phyloP scores from a whole-genome alignment of 2,888 invertebrate genomes.

The Strigamia maritima region DNA sequence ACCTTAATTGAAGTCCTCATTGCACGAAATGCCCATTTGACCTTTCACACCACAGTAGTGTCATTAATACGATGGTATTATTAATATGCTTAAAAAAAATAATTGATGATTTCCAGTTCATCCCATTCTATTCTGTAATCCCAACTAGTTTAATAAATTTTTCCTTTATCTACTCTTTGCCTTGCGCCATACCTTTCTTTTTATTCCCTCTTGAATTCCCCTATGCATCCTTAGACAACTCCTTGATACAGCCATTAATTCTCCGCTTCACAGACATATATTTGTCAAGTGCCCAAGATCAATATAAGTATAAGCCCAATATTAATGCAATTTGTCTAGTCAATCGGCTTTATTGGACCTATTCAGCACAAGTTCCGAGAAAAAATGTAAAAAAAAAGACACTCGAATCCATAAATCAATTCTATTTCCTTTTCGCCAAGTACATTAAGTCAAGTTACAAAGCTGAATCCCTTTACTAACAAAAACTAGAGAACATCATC shows the following conservation, averaged over 20 bases:
- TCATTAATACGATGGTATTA: not conserved
- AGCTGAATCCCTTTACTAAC: not conserved
- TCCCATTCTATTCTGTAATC: not conserved
- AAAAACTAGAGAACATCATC: not conserved
- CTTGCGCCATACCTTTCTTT: not conserved
- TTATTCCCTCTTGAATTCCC: constrained; percentile 11
- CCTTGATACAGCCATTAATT: constrained; percentile 14
- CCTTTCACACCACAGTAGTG: not conserved
- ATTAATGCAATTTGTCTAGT: not conserved
- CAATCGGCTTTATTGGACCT: not conserved
- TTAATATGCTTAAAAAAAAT: not conserved
- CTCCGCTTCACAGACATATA: not conserved
- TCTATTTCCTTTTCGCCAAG: not conserved
- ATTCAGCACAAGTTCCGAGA: not conserved
- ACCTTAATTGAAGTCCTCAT: not conserved
- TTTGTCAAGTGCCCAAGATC: constrained; percentile 8
- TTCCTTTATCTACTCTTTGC: not conserved
- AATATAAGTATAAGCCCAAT: not conserved
- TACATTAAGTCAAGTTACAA: not conserved
- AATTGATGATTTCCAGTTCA: not conserved
- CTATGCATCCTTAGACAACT: not conserved
- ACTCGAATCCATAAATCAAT: not conserved
- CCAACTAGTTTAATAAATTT: not conserved
- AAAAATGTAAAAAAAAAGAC: not conserved
- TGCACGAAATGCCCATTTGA: not conserved